These are phyloP conservation scores for Etia nguti DNA, from an alignment of 2,113 vertebrate species.

Conservation along the genomic window DNA sequence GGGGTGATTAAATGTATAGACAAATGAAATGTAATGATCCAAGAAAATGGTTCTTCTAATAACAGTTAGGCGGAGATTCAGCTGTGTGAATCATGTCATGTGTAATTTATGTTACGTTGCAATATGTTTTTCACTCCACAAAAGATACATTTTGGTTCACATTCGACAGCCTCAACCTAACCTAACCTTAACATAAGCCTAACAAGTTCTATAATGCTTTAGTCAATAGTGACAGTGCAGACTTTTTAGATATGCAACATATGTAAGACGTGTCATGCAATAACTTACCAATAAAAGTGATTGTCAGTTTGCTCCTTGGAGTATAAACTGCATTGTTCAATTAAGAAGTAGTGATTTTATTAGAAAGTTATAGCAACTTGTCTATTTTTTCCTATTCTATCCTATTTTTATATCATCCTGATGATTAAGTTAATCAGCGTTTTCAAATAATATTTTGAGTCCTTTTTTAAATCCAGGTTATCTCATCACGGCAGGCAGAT, in stretches of 20 bases:
- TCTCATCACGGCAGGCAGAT: neutral
- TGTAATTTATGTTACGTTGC: neutral
- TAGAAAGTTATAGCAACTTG: neutral
- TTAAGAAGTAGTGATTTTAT: neutral
- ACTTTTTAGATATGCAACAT: neutral
- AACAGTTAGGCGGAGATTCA: neutral
- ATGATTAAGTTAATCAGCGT: neutral
- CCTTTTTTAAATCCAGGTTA: neutral
- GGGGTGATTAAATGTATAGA: neutral
- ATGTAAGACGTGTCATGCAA: neutral
- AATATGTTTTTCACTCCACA: neutral
- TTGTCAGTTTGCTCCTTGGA: neutral
- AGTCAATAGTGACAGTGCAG: neutral
- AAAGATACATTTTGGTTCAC: neutral
- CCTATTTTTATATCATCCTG: neutral
- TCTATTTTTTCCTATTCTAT: neutral
- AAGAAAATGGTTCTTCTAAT: neutral
- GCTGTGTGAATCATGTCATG: neutral
- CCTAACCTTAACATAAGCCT: neutral
- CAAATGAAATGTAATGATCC: neutral
- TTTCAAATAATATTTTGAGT: neutral
- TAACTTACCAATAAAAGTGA: neutral
- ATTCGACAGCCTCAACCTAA: neutral
- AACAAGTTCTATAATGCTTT: neutral
- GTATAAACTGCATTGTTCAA: neutral